Base-by-base conservation (phyloP, 2,113 vertebrate genomes). In the Urocolius indicus region DNA sequence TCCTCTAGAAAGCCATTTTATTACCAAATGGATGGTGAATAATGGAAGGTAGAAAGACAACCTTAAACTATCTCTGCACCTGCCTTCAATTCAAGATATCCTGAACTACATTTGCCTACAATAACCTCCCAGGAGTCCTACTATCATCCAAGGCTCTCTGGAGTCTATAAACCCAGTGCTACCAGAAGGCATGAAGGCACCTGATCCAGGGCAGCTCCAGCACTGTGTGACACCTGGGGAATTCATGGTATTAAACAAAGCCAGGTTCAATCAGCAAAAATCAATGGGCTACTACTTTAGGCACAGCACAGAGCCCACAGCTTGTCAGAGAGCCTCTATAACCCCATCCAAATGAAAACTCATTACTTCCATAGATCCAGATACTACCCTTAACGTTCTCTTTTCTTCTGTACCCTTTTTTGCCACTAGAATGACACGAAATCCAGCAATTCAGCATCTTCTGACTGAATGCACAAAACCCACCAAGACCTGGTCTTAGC, bases 191-290 rank as follows among this genome's bases (percentile, higher is more conserved):
- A 23, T 13, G 26, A 49, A 74, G 32, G 75, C 54, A 59, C 11
- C 36, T 24, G 63, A 34, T 20, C 27, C n/a, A 34, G 49, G 38
- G 52, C 66, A 63, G 69, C 71, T 68, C 85, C 49, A 51, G 38
- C 45, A 73, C 75, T 5, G 0, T 2, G 0, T 0, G 4, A n/a
- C 36, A 51, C 51, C 51, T 29, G 38, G 51, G 55, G 17, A 86
- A 80, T 71, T 41, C 1, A 5, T 0, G 19, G 20, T 5, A 26
- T 19, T 34, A 73, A 49, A 66, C 43, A 81, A 67, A 65, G 49
- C 23, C 41, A 30, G 7, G 34, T 48, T 75, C 58, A 66, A 4
- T 3, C 27, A 3, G 17, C 21, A 62, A 73, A 84, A 67, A 46
- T 23, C 69, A 55, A 63, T 7, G 9, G 19, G 26, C 54, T 30